A percentile compares a stretch with the other conserved stretches of the same genome.
Evolutionary conservation across 2,797 vertebrate genomes (phyloP).

Genomic region (Vipera latastei): DNA sequence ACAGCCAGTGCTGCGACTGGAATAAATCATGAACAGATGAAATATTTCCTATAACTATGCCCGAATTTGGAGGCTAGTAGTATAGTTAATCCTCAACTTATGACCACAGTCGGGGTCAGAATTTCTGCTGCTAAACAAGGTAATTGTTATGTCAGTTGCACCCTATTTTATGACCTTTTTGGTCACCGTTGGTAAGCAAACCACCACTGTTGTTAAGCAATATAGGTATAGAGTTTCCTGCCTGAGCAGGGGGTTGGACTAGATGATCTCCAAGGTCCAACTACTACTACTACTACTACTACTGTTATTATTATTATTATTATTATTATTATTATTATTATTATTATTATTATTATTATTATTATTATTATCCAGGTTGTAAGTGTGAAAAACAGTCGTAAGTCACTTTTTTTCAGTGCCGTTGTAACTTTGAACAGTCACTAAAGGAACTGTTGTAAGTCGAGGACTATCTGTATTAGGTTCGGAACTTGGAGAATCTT

Average conservation of each 20-base stretch:
- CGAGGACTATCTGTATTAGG: background rate
- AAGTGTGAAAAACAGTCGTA: background rate
- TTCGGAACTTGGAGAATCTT: background rate
- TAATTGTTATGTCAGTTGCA: no score
- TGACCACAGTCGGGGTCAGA: no score
- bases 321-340: no score
- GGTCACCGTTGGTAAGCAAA: background rate
- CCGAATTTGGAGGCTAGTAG: background rate
- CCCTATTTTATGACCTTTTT: background rate
- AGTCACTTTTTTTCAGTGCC: background rate
- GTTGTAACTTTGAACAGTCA: background rate
- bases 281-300: no score
- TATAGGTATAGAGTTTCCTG: no score
- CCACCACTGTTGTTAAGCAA: no score
- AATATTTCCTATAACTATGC: background rate
- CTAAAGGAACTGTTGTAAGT: background rate
- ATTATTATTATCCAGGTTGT: background rate
- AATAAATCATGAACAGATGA: background rate
- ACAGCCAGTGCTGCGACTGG: background rate
- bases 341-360: no score
- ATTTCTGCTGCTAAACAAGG: no score
- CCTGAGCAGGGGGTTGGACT: no score
- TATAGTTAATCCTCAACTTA: no score
- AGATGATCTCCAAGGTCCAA: no score
- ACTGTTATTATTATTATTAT: no score